These are phyloP conservation scores for Ernsta delagoae DNA, from an alignment of 2,888 invertebrate genomes.

Conservation along the genomic window DNA sequence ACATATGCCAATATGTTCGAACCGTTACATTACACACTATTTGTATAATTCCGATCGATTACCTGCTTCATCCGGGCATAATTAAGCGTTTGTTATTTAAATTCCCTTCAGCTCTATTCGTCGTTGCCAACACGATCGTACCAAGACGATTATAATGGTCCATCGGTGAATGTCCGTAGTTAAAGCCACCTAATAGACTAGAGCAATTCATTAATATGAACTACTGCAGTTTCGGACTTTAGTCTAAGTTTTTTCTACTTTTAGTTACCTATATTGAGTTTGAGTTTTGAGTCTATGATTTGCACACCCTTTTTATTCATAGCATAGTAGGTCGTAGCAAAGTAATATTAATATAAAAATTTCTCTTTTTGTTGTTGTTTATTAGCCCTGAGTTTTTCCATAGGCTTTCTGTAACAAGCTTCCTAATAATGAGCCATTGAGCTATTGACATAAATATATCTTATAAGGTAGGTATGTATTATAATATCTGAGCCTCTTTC, in stretches of 20 bases:
- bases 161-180: conserved; percentile 8
- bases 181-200: conserved; percentile 4
- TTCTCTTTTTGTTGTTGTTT: no score
- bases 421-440: no score
- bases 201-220: neutral
- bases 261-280: no score
- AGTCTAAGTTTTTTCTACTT: neutral
- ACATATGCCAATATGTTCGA: conserved; percentile 81
- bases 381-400: no score
- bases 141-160: conserved; percentile 24
- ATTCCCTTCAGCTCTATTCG: conserved; percentile 28
- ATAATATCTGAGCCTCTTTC: no score
- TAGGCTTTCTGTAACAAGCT: no score
- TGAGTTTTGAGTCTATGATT: no score
- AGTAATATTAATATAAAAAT: no score
- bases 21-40: conserved; percentile 76
- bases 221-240: neutral
- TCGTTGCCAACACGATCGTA: conserved; percentile 17
- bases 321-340: no score
- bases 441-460: no score
- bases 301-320: no score
- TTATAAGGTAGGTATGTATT: no score
- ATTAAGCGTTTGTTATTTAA: conserved; percentile 37
- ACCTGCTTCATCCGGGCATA: conserved; percentile 42
- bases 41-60: conserved; percentile 79